Conservation (phyloP, 53 echinoderm and acorn worm genomes). For the Holothuria scabra region DNA sequence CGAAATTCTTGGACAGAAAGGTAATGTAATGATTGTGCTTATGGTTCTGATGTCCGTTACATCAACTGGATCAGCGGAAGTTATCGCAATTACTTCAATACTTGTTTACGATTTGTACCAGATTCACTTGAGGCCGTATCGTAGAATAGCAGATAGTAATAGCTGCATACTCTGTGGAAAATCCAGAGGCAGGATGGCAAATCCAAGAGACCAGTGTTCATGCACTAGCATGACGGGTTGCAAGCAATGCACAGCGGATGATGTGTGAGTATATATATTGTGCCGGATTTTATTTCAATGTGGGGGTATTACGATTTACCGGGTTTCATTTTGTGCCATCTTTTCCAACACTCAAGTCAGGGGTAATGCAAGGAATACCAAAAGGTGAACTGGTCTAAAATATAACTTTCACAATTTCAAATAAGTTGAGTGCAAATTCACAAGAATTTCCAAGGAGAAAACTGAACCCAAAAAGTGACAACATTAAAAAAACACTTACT, state of each 20-base stretch:
- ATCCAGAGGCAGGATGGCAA: slow-evolving; percentile 86
- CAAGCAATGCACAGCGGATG: slow-evolving; percentile 66
- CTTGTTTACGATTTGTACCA: slow-evolving; percentile 94
- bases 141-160: slow-evolving; percentile 78
- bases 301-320: too few species aligned
- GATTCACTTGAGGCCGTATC: slow-evolving; percentile 89
- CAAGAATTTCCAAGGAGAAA: too few species aligned
- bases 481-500: too few species aligned
- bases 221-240: slow-evolving; percentile 87
- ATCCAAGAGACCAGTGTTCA: slow-evolving; percentile 78
- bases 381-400: too few species aligned
- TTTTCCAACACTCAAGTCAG: too few species aligned
- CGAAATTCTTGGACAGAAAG: slow-evolving; percentile 75
- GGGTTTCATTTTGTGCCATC: too few species aligned
- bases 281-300: too few species aligned
- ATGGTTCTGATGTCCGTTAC: slow-evolving; percentile 97
- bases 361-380: too few species aligned
- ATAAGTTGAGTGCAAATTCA: too few species aligned
- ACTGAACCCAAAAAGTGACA: too few species aligned
- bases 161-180: slow-evolving; percentile 94
- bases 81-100: slow-evolving; percentile 95
- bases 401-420: too few species aligned
- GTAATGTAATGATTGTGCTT: slow-evolving; percentile 81
- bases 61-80: slow-evolving; percentile 96
- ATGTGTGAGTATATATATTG: slow-evolving; percentile 54